These are phyloP conservation scores for Sinhomidia bicolor DNA, from an alignment of 2,888 invertebrate genomes.

Conservation along the genomic window DNA sequence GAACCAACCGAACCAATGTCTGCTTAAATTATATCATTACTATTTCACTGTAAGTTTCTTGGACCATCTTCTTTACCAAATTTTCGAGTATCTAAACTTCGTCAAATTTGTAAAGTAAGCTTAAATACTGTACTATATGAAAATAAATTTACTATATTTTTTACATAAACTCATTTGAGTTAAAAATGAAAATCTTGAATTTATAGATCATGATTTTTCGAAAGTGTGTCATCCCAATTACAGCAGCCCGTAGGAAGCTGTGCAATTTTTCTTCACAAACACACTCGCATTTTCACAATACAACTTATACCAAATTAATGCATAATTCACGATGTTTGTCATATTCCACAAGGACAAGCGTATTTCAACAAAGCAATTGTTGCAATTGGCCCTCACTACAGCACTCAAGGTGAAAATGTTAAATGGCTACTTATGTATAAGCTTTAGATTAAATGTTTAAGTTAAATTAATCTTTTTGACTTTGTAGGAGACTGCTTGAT, in stretches of 20 bases:
- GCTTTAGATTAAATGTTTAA: too few species aligned
- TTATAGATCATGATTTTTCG: slow-evolving; percentile 38
- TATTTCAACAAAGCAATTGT: neutral
- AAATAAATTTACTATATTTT: too few species aligned
- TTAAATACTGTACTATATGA: neutral
- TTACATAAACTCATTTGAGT: too few species aligned
- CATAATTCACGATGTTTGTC: slow-evolving; percentile 6
- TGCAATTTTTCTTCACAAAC: neutral
- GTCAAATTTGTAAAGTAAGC: slow-evolving; percentile 42
- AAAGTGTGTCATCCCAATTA: slow-evolving; percentile 7
- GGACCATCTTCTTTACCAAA: too few species aligned
- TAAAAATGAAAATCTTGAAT: neutral
- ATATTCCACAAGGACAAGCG: neutral
- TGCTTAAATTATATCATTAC: neutral
- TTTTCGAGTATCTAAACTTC: neutral
- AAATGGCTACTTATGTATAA: too few species aligned
- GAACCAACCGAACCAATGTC: slow-evolving; percentile 40
- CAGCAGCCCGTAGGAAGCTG: neutral
- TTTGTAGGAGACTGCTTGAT: neutral
- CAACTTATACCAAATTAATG: neutral
- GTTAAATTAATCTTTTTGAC: neutral
- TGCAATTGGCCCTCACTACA: neutral
- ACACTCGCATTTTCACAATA: neutral
- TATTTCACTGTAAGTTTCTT: neutral
- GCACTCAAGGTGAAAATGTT: too few species aligned